phyloP scores from a whole-genome alignment of 2,797 vertebrate species.

The Oryzias sinensis region DNA sequence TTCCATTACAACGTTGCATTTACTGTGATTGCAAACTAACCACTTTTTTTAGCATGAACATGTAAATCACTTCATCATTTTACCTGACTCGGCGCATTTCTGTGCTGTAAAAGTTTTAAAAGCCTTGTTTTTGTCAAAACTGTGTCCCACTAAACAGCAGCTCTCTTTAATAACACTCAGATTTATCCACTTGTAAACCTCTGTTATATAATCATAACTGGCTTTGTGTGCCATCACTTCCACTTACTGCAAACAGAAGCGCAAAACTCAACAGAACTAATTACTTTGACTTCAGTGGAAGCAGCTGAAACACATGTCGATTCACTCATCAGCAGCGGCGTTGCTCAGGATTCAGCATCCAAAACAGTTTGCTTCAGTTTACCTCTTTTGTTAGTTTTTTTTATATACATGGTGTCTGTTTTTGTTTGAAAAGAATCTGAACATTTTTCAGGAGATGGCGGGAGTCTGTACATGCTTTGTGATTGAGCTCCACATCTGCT shows the following conservation, averaged over 20 bases:
- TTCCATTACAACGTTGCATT: neutral
- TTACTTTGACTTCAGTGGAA: constrained; percentile 46
- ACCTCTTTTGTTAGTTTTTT: constrained; percentile 10
- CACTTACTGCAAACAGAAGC: constrained; percentile 25
- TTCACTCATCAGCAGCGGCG: constrained; percentile 32
- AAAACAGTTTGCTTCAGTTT: constrained; percentile 17
- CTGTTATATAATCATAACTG: constrained; percentile 54
- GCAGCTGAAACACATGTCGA: constrained; percentile 46
- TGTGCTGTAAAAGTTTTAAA: neutral
- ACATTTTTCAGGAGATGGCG: constrained; percentile 1
- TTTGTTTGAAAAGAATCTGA: constrained; percentile 5
- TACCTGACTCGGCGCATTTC: neutral
- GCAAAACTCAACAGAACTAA: constrained; percentile 56
- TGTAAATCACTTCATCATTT: neutral
- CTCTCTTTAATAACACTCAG: constrained; percentile 19
- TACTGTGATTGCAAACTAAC: neutral
- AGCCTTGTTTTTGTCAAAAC: constrained; percentile 12
- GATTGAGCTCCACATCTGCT: neutral
- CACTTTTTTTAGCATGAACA: neutral
- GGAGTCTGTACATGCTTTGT: neutral
- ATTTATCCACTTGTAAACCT: constrained; percentile 12
- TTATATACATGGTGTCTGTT: constrained; percentile 8
- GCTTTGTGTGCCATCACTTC: constrained; percentile 40
- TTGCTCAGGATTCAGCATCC: constrained; percentile 29
- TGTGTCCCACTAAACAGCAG: constrained; percentile 7